These are phyloP conservation scores for Rousettus madagascariensis DNA, from an alignment of 2,797 vertebrate genomes.

Conservation along the genomic window DNA sequence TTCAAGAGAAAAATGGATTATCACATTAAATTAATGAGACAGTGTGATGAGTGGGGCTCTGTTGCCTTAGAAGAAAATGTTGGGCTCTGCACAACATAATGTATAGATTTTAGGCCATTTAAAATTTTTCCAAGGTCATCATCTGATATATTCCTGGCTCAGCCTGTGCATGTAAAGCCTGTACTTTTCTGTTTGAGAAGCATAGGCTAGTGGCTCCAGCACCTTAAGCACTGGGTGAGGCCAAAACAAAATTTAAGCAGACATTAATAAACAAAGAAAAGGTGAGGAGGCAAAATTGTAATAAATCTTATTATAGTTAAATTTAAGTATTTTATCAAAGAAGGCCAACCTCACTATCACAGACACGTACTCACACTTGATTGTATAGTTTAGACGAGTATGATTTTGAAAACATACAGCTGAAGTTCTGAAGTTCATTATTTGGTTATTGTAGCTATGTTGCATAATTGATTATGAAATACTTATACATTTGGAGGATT, in stretches of 20 bases:
- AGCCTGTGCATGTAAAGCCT: background rate
- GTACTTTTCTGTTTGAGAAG: background rate
- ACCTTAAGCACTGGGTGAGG: background rate
- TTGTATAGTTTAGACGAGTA: background rate
- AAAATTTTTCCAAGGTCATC: background rate
- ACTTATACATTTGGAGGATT: constrained; percentile 15
- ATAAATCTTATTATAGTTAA: background rate
- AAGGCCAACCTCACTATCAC: background rate
- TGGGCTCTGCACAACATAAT: background rate
- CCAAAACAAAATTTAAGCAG: background rate
- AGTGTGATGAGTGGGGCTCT: background rate
- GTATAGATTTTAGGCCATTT: background rate
- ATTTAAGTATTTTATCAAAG: background rate
- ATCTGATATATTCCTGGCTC: background rate
- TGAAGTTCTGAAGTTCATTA: background rate
- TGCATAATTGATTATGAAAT: constrained; percentile 31
- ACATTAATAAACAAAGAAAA: background rate
- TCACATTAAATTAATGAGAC: constrained; percentile 37
- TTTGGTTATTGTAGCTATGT: constrained; percentile 11
- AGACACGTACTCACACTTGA: background rate
- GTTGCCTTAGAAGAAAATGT: background rate
- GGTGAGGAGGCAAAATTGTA: background rate
- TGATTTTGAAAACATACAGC: background rate
- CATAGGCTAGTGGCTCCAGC: background rate
- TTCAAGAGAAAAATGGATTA: constrained; percentile 51